Conservation (phyloP, 1,140 invertebrate genomes). For the Lutraria rhynchaena region DNA sequence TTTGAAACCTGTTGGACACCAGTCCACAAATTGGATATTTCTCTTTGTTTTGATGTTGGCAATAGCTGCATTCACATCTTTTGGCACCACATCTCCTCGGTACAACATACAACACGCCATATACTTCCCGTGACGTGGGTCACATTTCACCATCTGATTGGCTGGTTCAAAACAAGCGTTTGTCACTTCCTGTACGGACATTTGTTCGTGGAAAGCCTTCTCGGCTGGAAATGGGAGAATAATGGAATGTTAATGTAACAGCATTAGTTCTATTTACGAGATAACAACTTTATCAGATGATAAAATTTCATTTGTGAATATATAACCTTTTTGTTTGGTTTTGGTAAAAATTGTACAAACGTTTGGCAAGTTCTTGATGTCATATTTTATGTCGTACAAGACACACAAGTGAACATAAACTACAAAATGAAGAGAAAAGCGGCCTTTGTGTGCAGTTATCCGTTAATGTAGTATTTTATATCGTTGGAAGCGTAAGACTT, state of each 20-base stretch:
- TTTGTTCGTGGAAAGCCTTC: conserved; percentile 79
- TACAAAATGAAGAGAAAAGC: too few species aligned
- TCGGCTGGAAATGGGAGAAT: conserved; percentile 66
- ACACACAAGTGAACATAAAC: background rate
- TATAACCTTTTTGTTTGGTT: background rate
- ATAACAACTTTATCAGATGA: background rate
- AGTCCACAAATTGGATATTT: conserved; percentile 82
- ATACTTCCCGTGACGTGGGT: conserved; percentile 87
- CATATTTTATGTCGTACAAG: background rate
- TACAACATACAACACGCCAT: conserved; percentile 78
- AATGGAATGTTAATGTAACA: background rate
- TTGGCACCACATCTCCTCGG: conserved; percentile 83
- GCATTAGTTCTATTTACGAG: background rate
- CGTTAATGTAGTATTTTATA: too few species aligned
- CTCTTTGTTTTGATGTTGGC: conserved; percentile 89
- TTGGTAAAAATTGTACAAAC: background rate
- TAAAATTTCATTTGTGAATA: background rate
- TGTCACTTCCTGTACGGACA: conserved; percentile 87
- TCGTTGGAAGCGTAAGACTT: too few species aligned
- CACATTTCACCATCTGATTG: conserved; percentile 97
- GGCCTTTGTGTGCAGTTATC: too few species aligned
- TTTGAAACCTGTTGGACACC: conserved; percentile 60
- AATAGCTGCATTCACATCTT: conserved; percentile 93
- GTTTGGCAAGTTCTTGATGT: background rate
- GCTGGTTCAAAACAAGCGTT: conserved; percentile 90